Percentiles rank a stretch among this genome's conserved stretches.
These are phyloP conservation scores for Lampris megalopsis DNA, from an alignment of 2,113 vertebrate species.

Conservation along the genomic window DNA sequence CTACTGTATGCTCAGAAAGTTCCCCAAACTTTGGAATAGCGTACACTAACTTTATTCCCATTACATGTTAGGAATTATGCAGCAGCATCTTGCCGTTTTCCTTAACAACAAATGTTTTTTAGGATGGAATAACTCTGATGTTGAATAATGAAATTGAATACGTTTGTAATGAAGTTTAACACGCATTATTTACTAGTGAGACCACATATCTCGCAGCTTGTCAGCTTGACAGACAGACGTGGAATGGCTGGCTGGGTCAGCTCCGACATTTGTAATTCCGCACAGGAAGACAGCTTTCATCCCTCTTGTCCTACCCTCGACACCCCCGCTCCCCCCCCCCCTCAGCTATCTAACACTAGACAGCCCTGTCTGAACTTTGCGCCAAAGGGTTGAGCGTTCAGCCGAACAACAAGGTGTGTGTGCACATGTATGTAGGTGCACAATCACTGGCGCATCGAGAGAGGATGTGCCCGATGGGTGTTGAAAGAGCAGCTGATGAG, in stretches of 20 bases:
- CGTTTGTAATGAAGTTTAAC: too few species aligned
- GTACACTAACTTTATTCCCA: background rate
- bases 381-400: conserved; percentile 57
- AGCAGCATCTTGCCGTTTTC: too few species aligned
- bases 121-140: too few species aligned
- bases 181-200: background rate
- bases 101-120: too few species aligned
- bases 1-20: background rate
- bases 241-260: conserved; percentile 23
- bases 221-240: conserved; percentile 22
- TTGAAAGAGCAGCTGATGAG: conserved; percentile 67
- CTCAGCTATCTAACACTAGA: conserved; percentile 56
- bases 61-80: too few species aligned
- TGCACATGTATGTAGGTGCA: conserved; percentile 29
- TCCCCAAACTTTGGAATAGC: background rate
- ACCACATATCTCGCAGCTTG: background rate
- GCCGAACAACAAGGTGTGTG: conserved; percentile 55
- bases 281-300: conserved; percentile 72
- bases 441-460: conserved; percentile 18
- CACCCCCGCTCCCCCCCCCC: conserved; percentile 27
- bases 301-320: conserved; percentile 51
- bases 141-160: too few species aligned
- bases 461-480: conserved; percentile 52
- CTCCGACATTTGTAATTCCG: conserved; percentile 40
- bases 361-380: conserved; percentile 62